Evolutionary conservation across 2,797 vertebrate species (phyloP), one percentile per base, ranked within the genome.

Genomic region (Merluccius polli): DNA sequence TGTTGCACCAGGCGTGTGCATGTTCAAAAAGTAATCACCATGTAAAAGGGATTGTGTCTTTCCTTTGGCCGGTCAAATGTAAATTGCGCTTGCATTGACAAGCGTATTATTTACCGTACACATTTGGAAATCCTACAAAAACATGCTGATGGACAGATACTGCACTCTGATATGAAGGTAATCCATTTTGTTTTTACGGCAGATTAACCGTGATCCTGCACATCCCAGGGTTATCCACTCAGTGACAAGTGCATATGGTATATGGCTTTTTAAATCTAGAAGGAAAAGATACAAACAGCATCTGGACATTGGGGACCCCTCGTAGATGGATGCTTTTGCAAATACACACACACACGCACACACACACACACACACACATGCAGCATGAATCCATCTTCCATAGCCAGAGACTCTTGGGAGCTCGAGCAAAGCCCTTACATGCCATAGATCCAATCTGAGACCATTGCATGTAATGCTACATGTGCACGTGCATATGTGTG

Each of bases 141-240:
- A 90, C 73, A 73, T 74, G 88, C 87, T 88, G 87, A 88, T 78
- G 13, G 59, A 72, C 82, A 88, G 87, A 86, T 84, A 84, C 81
- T 68, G 77, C 71, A 76, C 82, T 85, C 83, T 73, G 85, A 89
- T 87, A 86, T 84, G 82, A 84, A 87, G 84, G 80, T 83, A 86
- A 88, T 89, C 88, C 88, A 79, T 83, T 90, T 86, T 90, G 84
- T 88, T 81, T 89, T 91, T 89, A 89, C 84, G n/a, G 88, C 90
- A 90, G 93, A 94, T 94, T 93, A 93, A 92, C 88, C 89, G 86
- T 29, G 91, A 93, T 93, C 90, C 90, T 3, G 80, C 84, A 83
- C 89, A 89, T 91, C 85, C 88, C 70, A 44, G 89, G 91, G 93
- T 94, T 91, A 93, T 91, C 87, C 86, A 89, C 84, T 90, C 89